Base-by-base conservation (phyloP, 2,888 invertebrate genomes). In the Tigriopus californicus region DNA sequence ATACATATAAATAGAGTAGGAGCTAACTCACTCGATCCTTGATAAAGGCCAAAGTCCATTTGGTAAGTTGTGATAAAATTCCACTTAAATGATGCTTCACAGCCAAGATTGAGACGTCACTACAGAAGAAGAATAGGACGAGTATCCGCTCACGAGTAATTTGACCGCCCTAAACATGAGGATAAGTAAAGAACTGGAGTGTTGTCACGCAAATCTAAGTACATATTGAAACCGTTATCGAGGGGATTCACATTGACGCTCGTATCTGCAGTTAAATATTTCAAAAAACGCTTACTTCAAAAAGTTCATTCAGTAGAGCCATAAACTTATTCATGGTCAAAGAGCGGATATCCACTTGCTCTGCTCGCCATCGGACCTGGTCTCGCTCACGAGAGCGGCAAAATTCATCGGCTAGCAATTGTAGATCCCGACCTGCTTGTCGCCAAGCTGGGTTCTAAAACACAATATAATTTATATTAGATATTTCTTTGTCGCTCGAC, bases 91-190 rank as follows among this genome's bases (percentile, higher is more conserved):
- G 40, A 18, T 41, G 41, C 10, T 41, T 40, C 18, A 41, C 41
- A 10, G 41, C 54, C 13, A 24, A 41, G 15, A 54, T 54, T 6
- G 54, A 40, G 18, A 54, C 41, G 22, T 54, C 54, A 18, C 54
- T 54, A 54, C 54, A 54, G 18, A 54, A 54, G 40, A 54, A 54
- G 22, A 54, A 54, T 13, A 54, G 41, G 15, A 54, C 54, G 15
- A 54, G 54, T 8, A 54, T 54, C 22, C 54, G 40, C 41, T 54
- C 54, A 10, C 54, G 54, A 11, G 54, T 54, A 18, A 54, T 41
- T 54, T 54, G 25, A 18, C 54, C 54, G 15, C 41, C 41, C 54
- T 54, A 15, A 41, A 33, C n/a, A n/a, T n/a, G n/a, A n/a, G n/a
- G n/a, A n/a, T n/a, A n/a, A n/a, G n/a, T n/a, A n/a, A n/a, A n/a